phyloP scores from a whole-genome alignment of 2,113 vertebrate species.

The Abramis brama region DNA sequence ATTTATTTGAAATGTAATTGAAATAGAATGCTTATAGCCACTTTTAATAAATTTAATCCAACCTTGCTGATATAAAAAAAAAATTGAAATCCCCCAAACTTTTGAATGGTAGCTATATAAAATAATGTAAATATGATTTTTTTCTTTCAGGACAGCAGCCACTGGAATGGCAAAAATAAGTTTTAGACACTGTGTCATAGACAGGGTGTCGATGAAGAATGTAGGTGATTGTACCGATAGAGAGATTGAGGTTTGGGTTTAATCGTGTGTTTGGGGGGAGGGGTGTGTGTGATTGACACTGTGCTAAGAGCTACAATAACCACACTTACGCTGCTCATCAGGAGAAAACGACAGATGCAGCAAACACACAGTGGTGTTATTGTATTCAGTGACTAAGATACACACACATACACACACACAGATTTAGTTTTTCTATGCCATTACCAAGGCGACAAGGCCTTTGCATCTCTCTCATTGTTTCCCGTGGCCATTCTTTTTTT shows the following conservation, averaged over 20 bases:
- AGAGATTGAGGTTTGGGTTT: slow-evolving; percentile 1
- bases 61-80: neutral
- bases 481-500: neutral
- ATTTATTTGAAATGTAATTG: neutral
- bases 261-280: neutral
- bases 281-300: slow-evolving; percentile 1
- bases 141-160: neutral
- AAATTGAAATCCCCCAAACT: too few species aligned
- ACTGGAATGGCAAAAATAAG: neutral
- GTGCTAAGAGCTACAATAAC: slow-evolving; percentile 54
- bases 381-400: slow-evolving; percentile 51
- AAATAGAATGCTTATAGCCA: neutral
- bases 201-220: neutral
- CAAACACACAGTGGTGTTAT: slow-evolving; percentile 63
- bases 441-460: neutral
- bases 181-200: neutral
- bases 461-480: neutral
- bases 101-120: neutral
- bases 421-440: neutral
- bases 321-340: slow-evolving; percentile 52
- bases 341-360: slow-evolving; percentile 42
- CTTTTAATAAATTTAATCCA: neutral
- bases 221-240: neutral
- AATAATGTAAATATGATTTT: neutral
- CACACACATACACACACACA: neutral